These are phyloP conservation scores for Linnaemya tessellans DNA, from an alignment of 2,888 invertebrate species.

Conservation along the genomic window DNA sequence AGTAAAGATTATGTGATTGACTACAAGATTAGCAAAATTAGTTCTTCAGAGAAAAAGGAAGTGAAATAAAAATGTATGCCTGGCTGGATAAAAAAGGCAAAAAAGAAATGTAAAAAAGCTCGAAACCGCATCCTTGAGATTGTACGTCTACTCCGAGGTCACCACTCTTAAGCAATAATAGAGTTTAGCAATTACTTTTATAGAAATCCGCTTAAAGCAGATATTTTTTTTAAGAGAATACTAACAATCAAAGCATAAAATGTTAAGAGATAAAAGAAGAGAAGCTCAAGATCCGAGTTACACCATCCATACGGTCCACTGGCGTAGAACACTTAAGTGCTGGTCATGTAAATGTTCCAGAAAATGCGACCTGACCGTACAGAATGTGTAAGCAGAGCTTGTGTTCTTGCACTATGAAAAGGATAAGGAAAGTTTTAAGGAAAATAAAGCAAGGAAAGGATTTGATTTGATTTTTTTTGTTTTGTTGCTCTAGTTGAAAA, in stretches of 20 bases:
- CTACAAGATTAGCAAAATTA: too few species aligned
- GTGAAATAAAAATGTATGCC: too few species aligned
- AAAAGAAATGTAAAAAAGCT: too few species aligned
- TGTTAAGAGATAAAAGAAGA: constrained; percentile 24
- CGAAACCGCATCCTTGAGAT: not conserved
- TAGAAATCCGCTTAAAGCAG: constrained; percentile 4
- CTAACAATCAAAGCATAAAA: constrained; percentile 63
- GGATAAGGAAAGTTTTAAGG: not conserved
- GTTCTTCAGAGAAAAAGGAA: too few species aligned
- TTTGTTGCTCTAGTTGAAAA: constrained; percentile 71
- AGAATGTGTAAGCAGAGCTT: not conserved
- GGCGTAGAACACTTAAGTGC: not conserved
- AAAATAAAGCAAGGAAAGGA: not conserved
- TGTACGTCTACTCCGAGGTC: not conserved
- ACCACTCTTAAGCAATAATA: not conserved
- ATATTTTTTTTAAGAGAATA: constrained; percentile 31
- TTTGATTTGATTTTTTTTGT: constrained; percentile 41
- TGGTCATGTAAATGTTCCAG: not conserved
- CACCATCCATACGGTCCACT: not conserved
- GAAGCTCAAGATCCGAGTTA: constrained; percentile 1
- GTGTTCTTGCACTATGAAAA: constrained; percentile 16
- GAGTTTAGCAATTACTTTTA: not conserved
- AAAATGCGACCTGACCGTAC: too few species aligned
- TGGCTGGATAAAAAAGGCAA: too few species aligned
- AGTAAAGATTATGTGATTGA: too few species aligned